Evolutionary conservation across 2,888 invertebrate species (phyloP).

Genomic region (Griposia aprilina): DNA sequence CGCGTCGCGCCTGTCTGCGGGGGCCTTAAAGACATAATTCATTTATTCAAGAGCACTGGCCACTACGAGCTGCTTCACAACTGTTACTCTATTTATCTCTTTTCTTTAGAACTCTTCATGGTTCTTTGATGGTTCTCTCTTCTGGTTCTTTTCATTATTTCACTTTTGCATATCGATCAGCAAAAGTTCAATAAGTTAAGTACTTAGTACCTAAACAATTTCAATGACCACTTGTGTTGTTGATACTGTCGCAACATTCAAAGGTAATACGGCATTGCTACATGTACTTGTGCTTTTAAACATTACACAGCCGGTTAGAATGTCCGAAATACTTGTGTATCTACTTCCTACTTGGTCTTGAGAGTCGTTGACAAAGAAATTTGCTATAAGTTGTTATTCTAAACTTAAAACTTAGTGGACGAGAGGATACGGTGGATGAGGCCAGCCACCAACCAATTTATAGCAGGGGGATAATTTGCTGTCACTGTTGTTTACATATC

Average conservation of each 20-base stretch:
- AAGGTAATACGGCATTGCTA: conserved; percentile 38
- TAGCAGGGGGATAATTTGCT: too few species aligned
- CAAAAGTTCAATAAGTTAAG: background rate
- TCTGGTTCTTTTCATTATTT: too few species aligned
- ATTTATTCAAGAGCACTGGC: too few species aligned
- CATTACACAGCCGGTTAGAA: conserved; percentile 24
- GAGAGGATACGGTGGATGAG: background rate
- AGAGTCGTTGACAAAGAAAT: conserved; percentile 5
- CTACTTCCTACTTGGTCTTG: too few species aligned
- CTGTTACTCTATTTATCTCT: too few species aligned
- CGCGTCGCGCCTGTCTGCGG: too few species aligned
- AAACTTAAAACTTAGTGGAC: background rate
- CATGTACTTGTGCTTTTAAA: conserved; percentile 22
- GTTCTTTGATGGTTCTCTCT: too few species aligned
- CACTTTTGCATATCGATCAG: too few species aligned
- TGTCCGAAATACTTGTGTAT: conserved; percentile 25
- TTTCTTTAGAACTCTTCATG: background rate
- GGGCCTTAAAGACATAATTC: too few species aligned
- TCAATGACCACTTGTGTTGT: conserved; percentile 8
- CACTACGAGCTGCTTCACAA: background rate
- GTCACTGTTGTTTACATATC: too few species aligned
- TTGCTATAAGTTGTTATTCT: background rate
- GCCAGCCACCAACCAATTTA: background rate
- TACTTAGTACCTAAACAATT: background rate
- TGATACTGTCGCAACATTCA: conserved; percentile 38